These are phyloP conservation scores for Monochamus alternatus DNA, from an alignment of 2,888 invertebrate genomes.

Conservation along the genomic window DNA sequence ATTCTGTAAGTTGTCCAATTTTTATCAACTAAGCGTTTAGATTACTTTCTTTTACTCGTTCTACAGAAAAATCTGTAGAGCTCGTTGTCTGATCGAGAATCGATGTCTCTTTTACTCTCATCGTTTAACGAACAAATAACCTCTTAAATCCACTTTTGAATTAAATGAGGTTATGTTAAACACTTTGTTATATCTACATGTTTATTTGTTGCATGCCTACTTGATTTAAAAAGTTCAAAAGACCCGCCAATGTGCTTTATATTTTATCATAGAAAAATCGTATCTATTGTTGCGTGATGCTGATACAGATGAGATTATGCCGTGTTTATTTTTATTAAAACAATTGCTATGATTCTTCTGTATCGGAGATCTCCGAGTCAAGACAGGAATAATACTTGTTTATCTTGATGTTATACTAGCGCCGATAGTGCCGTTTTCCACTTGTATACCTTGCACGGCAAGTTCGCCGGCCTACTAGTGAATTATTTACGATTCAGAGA, in stretches of 20 bases:
- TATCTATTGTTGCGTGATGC: not conserved
- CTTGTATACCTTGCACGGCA: conserved; percentile 30
- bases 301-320: not conserved
- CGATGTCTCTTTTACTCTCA: conserved; percentile 27
- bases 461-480: conserved; percentile 34
- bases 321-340: conserved; percentile 6
- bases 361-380: conserved; percentile 18
- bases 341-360: not conserved
- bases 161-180: too few species aligned
- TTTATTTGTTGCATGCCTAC: too few species aligned
- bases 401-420: conserved; percentile 44
- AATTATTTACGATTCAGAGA: conserved; percentile 41
- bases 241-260: too few species aligned
- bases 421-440: conserved; percentile 41
- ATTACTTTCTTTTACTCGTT: conserved; percentile 50
- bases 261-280: too few species aligned
- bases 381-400: conserved; percentile 32
- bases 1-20: conserved; percentile 67
- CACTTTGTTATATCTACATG: too few species aligned
- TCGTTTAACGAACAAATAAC: not conserved
- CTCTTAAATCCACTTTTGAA: too few species aligned
- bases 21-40: conserved; percentile 11
- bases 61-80: conserved; percentile 15
- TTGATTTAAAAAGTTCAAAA: too few species aligned
- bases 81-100: conserved; percentile 42